Conservation (phyloP, 1,140 invertebrate species). For the Hypothenemus hampei region DNA sequence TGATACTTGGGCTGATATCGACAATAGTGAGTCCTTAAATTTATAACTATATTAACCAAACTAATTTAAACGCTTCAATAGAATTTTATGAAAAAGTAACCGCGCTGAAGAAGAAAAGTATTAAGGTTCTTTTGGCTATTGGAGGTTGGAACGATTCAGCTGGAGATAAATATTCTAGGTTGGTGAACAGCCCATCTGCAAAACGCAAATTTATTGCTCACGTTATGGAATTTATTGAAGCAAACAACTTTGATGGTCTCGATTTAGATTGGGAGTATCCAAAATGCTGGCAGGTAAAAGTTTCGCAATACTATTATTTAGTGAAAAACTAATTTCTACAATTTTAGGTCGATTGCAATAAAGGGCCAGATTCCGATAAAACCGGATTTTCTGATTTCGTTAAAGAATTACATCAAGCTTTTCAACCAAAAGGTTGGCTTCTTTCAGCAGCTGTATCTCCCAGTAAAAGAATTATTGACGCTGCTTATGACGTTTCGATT, state of each 20-base stretch:
- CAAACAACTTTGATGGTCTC: constrained; percentile 64
- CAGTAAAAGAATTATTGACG: constrained; percentile 50
- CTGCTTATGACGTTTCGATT: constrained; percentile 68
- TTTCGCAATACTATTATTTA: not conserved
- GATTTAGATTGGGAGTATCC: constrained; percentile 76
- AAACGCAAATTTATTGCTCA: constrained; percentile 58
- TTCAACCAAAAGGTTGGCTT: constrained; percentile 49
- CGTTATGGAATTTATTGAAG: constrained; percentile 57
- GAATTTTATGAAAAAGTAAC: constrained; percentile 57
- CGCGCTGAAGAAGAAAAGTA: constrained; percentile 51
- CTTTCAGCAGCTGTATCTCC: constrained; percentile 57
- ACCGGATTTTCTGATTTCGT: constrained; percentile 51
- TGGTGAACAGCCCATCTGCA: constrained; percentile 54
- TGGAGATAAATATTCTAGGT: constrained; percentile 59
- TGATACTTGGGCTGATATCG: constrained; percentile 63
- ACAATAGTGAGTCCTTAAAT: constrained; percentile 51
- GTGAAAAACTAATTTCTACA: not conserved
- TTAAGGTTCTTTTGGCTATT: constrained; percentile 65
- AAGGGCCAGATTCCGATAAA: constrained; percentile 55
- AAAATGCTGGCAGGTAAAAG: constrained; percentile 65
- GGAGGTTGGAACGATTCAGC: constrained; percentile 70
- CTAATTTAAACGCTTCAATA: constrained; percentile 26
- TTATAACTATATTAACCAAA: not conserved
- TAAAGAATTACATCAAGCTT: constrained; percentile 53
- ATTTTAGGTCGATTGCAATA: constrained; percentile 52